phyloP scores from a whole-genome alignment of 2,113 vertebrate genomes.

The Nesogale talazaci region DNA sequence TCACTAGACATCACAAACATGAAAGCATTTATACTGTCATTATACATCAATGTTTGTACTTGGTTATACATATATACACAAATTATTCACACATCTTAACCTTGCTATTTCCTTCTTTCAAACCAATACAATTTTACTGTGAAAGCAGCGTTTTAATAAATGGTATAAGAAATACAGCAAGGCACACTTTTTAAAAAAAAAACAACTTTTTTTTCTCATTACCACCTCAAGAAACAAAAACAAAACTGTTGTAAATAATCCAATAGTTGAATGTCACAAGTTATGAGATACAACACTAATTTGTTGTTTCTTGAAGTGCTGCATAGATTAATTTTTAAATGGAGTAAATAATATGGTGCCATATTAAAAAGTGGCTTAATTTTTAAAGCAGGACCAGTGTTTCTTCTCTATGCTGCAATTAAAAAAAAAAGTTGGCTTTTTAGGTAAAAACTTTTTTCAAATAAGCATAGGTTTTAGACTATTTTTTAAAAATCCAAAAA shows the following conservation, averaged over 20 bases:
- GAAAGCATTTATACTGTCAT: slow-evolving; percentile 92
- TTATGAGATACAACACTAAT: slow-evolving; percentile 90
- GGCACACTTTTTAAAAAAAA: slow-evolving; percentile 93
- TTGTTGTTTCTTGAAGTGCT: slow-evolving; percentile 91
- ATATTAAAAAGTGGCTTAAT: slow-evolving; percentile 80
- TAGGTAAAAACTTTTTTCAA: slow-evolving; percentile 81
- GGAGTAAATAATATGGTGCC: slow-evolving; percentile 84
- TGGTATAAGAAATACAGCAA: slow-evolving; percentile 96
- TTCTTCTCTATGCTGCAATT: slow-evolving; percentile 80
- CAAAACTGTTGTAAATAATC: slow-evolving; percentile 87
- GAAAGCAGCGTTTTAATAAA: slow-evolving; percentile 93
- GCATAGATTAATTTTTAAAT: slow-evolving; percentile 91
- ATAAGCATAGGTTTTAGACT: slow-evolving; percentile 81
- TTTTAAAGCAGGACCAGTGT: slow-evolving; percentile 81
- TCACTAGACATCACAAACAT: slow-evolving; percentile 94
- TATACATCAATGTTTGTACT: slow-evolving; percentile 92
- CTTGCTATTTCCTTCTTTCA: slow-evolving; percentile 89
- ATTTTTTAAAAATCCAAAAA: slow-evolving; percentile 70
- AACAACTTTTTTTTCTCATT: slow-evolving; percentile 85
- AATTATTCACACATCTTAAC: slow-evolving; percentile 91
- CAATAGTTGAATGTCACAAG: slow-evolving; percentile 85
- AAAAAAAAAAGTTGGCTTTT: slow-evolving; percentile 81
- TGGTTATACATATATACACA: slow-evolving; percentile 95
- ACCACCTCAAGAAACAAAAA: slow-evolving; percentile 89
- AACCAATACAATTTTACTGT: slow-evolving; percentile 87